phyloP scores from a whole-genome alignment of 2,888 invertebrate species.

The Drosophila peninsularis region DNA sequence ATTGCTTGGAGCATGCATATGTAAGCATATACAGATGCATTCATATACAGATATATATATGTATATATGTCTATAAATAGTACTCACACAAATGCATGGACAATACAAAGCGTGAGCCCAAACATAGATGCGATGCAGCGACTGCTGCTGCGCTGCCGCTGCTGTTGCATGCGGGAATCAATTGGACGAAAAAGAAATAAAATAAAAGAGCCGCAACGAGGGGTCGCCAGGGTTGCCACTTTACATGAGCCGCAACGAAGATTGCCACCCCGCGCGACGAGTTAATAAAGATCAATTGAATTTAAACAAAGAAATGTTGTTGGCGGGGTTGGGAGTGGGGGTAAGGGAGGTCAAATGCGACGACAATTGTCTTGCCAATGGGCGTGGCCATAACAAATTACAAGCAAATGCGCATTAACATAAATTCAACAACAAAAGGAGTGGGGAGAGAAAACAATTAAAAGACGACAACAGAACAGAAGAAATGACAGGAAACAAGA shows the following conservation, averaged over 20 bases:
- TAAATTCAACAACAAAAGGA: slow-evolving; percentile 45
- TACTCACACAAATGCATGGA: slow-evolving; percentile 18
- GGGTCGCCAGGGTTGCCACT: slow-evolving; percentile 55
- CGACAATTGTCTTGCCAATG: slow-evolving; percentile 49
- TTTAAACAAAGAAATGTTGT: slow-evolving; percentile 70
- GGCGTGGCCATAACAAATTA: slow-evolving; percentile 66
- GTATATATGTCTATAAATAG: slow-evolving; percentile 34
- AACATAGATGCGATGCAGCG: slow-evolving; percentile 14
- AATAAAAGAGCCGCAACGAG: slow-evolving; percentile 34
- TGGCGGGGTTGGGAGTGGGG: slow-evolving; percentile 13
- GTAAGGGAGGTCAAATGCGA: slow-evolving; percentile 45
- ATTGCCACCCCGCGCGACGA: slow-evolving; percentile 22
- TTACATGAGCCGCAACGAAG: slow-evolving; percentile 41
- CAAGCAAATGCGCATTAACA: slow-evolving; percentile 68
- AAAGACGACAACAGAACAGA: slow-evolving; percentile 47
- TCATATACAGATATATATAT: slow-evolving; percentile 1
- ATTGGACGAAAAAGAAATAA: slow-evolving; percentile 45
- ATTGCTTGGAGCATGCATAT: slow-evolving; percentile 12
- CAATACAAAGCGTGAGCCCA: slow-evolving; percentile 11
- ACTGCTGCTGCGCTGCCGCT: not conserved
- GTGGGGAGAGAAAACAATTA: slow-evolving; percentile 51
- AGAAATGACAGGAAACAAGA: slow-evolving; percentile 55
- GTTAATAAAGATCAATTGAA: slow-evolving; percentile 80
- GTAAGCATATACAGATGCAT: slow-evolving; percentile 3
- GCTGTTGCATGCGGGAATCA: slow-evolving; percentile 55